These are phyloP conservation scores for Drosophila fulvimacula DNA, from an alignment of 2,888 invertebrate species.

Conservation along the genomic window DNA sequence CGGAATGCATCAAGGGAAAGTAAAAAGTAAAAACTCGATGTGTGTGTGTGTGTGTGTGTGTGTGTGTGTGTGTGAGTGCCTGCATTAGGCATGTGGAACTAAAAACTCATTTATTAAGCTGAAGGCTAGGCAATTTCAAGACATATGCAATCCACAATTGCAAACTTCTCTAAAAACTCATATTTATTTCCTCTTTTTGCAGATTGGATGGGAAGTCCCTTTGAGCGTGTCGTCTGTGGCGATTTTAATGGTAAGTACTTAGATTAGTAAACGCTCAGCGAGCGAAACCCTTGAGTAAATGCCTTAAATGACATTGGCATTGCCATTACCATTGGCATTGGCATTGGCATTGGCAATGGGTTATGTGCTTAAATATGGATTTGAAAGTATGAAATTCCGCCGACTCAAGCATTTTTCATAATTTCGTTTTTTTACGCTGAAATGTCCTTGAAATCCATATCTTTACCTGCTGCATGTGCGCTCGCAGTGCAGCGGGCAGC, in stretches of 20 bases:
- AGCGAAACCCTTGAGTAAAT: constrained; percentile 56
- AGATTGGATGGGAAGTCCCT: constrained; percentile 98
- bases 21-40: background rate
- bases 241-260: constrained; percentile 93
- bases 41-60: no score
- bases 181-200: constrained; percentile 75
- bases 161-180: constrained; percentile 28
- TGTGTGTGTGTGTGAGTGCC: background rate
- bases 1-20: constrained; percentile 31
- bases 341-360: constrained; percentile 50
- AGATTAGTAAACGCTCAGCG: constrained; percentile 41
- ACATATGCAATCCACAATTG: constrained; percentile 13
- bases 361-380: constrained; percentile 66
- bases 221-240: constrained; percentile 97
- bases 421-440: constrained; percentile 47
- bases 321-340: no score
- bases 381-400: constrained; percentile 33
- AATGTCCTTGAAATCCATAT: constrained; percentile 56
- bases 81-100: constrained; percentile 36
- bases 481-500: constrained; percentile 13
- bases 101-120: constrained; percentile 15
- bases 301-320: constrained; percentile 59
- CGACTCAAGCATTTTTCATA: constrained; percentile 16
- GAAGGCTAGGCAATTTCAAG: constrained; percentile 48
- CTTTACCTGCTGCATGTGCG: constrained; percentile 55